Percentiles rank a stretch among this genome's conserved stretches.
Evolutionary conservation across 2,888 invertebrate species (phyloP).

Genomic region (Rhagonycha fulva): DNA sequence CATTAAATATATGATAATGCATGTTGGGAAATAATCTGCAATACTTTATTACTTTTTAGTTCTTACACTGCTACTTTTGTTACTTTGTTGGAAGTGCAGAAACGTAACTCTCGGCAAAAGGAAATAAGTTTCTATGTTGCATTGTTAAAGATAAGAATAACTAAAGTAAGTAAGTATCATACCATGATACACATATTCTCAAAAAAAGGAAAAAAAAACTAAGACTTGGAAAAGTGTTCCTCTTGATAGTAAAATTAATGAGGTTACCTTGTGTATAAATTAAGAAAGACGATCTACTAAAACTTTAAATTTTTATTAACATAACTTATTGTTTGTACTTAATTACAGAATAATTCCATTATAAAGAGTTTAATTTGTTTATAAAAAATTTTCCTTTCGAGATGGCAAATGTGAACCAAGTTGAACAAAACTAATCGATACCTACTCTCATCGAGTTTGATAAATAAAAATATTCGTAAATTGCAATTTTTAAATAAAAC

Average conservation of each 20-base stretch:
- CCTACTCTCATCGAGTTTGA: background rate
- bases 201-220: background rate
- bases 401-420: background rate
- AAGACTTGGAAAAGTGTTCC: background rate
- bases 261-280: background rate
- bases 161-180: background rate
- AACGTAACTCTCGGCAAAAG: background rate
- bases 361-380: background rate
- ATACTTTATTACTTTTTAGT: background rate
- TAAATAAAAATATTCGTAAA: background rate
- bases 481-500: background rate
- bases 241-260: background rate
- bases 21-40: background rate
- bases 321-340: background rate
- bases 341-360: background rate
- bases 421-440: background rate
- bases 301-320: background rate
- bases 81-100: background rate
- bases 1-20: background rate
- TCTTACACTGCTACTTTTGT: background rate
- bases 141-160: background rate
- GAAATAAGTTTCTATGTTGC: background rate
- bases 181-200: background rate
- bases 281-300: background rate
- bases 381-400: background rate